phyloP scores from a whole-genome alignment of 2,113 vertebrate species.

The Grammomys surdaster region DNA sequence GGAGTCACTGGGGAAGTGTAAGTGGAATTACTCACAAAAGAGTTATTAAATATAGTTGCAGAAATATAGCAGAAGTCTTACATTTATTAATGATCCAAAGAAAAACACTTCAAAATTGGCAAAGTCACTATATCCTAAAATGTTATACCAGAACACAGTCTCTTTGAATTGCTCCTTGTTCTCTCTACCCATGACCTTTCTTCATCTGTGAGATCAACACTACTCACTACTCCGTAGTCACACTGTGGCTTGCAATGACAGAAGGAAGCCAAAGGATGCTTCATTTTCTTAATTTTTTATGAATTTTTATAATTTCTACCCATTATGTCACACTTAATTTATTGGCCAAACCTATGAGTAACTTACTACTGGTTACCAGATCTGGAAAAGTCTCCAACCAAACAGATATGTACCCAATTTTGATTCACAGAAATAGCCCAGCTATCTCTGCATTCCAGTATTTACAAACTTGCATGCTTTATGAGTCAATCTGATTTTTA shows the following conservation, averaged over 20 bases:
- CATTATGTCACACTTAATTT: neutral
- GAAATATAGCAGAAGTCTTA: neutral
- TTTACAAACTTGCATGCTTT: neutral
- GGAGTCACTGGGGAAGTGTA: neutral
- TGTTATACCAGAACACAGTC: too few relatives aligned
- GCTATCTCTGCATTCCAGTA: neutral
- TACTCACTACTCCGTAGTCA: neutral
- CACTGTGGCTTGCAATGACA: neutral
- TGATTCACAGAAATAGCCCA: neutral
- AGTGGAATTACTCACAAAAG: neutral
- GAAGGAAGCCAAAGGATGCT: neutral
- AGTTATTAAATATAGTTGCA: neutral
- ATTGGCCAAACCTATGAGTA: neutral
- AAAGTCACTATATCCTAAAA: neutral
- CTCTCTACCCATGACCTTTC: neutral
- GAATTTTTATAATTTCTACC: neutral
- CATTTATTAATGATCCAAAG: neutral
- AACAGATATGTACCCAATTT: neutral
- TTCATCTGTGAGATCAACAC: neutral
- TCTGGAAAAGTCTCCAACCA: neutral
- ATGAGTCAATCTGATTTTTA: conserved; percentile 6
- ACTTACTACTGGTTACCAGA: neutral
- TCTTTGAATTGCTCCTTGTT: neutral
- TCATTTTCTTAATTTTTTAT: neutral
- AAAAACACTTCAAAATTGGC: neutral